A percentile compares a stretch with the other conserved stretches of the same genome.
These are phyloP conservation scores for Balanococcus diminutus DNA, from an alignment of 2,888 invertebrate genomes.

Conservation along the genomic window DNA sequence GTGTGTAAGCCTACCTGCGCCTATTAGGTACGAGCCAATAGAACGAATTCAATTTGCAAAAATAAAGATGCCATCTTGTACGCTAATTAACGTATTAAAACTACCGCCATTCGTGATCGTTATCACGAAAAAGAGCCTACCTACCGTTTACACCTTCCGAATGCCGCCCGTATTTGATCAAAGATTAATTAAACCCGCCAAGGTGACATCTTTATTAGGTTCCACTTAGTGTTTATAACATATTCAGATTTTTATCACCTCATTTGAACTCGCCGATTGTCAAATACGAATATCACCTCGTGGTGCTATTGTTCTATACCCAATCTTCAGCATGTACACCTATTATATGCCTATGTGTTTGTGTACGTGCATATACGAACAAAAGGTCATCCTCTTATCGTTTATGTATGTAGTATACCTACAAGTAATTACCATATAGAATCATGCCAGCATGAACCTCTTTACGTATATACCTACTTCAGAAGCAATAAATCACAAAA, in stretches of 20 bases:
- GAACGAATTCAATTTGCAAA: not conserved
- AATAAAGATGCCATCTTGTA: not conserved
- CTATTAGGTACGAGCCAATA: not conserved
- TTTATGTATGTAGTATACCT: too few species aligned
- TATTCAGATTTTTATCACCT: not conserved
- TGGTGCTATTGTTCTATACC: not conserved
- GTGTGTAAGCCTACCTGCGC: too few species aligned
- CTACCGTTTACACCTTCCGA: not conserved
- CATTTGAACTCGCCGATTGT: not conserved
- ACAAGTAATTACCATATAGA: not conserved
- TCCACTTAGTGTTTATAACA: not conserved
- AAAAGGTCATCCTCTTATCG: not conserved
- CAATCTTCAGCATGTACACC: not conserved
- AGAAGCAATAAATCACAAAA: not conserved
- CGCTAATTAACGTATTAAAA: not conserved
- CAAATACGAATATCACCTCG: not conserved
- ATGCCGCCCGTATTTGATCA: not conserved
- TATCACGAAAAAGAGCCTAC: not conserved
- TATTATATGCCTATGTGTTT: not conserved
- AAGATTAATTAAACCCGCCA: not conserved
- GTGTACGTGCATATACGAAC: not conserved
- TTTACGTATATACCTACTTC: too few species aligned
- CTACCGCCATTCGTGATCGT: not conserved
- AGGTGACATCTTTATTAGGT: not conserved
- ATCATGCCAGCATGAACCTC: not conserved